Base-by-base conservation (phyloP, 2,113 vertebrate genomes). In the Empidonax traillii region DNA sequence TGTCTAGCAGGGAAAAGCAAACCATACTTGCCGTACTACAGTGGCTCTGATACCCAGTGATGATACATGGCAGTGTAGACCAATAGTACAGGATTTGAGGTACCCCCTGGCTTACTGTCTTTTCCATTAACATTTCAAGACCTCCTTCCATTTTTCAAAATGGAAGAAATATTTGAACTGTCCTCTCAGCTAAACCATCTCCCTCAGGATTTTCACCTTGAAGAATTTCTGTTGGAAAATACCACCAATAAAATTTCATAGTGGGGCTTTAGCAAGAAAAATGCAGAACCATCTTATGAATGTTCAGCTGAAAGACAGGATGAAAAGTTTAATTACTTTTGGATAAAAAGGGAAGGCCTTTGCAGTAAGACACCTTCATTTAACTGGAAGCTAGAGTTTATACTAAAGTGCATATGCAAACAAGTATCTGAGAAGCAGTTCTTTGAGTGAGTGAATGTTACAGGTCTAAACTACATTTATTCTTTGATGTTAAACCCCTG, bases 61-160 rank as follows among this genome's bases (percentile, higher is more conserved):
- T 49, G 21, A 22, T 22, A 41, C 5, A 2, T 5, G 43, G 44
- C 67, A 63, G 19, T 4, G 10, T 0, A 73, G 20, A 73, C 22
- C 43, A 65, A 30, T 0, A 63, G n/a, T 3, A 18, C 47, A 16
- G n/a, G 30, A 61, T 8, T 5, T 19, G 4, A 80, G 33, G 12
- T 76, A 53, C 52, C 30, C 21, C 22, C n/a, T 65, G 83, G 41
- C 23, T 85, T 72, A 72, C 20, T 56, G 31, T 35, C 44, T 73
- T 68, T 79, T 65, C 27, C 58, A 65, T 24, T 47, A 83, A 79
- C 31, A 75, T 68, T 61, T 68, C 53, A 25, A 93, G 16, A 44
- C n/a, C n/a, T 69, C 58, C 17, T 68, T n/a, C 14, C n/a, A 25
- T 14, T 71, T 84, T 49, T 79, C 43, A 63, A 66, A 86, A 21